Evolutionary conservation across 2,113 vertebrate species (phyloP).

Genomic region (Corvus moneduloides): DNA sequence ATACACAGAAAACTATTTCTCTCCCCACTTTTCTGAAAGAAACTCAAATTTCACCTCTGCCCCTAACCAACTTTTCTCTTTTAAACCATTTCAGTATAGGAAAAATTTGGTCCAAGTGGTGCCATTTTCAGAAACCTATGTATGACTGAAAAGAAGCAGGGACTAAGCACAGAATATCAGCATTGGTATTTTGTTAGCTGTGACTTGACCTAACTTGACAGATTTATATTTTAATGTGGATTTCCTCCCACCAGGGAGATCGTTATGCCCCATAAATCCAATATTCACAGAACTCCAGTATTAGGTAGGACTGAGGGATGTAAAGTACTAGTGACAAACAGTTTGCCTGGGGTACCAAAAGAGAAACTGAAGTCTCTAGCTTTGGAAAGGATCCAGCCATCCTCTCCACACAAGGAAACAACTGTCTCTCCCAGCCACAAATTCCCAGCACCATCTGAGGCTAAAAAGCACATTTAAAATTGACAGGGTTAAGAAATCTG

Average conservation of each 20-base stretch:
- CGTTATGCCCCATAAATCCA: constrained; percentile 49
- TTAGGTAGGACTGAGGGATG: background rate
- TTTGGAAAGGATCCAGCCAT: background rate
- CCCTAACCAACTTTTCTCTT: background rate
- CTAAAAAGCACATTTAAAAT: constrained; percentile 23
- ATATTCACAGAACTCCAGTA: background rate
- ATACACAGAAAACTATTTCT: background rate
- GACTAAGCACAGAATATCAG: background rate
- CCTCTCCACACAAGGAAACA: background rate
- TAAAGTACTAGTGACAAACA: constrained; percentile 13
- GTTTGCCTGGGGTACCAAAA: background rate
- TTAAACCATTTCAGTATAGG: background rate
- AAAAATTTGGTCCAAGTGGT: background rate
- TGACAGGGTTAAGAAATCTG: constrained; percentile 29
- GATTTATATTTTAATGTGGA: constrained; percentile 44
- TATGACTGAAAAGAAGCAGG: background rate
- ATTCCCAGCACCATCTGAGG: background rate
- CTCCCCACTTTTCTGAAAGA: background rate
- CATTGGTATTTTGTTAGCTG: constrained; percentile 10
- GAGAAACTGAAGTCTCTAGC: background rate
- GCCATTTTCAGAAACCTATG: background rate
- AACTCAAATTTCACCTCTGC: background rate
- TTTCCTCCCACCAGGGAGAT: constrained; percentile 33
- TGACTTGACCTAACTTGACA: constrained; percentile 31
- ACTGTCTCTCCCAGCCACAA: background rate